These are phyloP conservation scores for Ctena decussata DNA, from an alignment of 2,888 invertebrate species.

Conservation along the genomic window DNA sequence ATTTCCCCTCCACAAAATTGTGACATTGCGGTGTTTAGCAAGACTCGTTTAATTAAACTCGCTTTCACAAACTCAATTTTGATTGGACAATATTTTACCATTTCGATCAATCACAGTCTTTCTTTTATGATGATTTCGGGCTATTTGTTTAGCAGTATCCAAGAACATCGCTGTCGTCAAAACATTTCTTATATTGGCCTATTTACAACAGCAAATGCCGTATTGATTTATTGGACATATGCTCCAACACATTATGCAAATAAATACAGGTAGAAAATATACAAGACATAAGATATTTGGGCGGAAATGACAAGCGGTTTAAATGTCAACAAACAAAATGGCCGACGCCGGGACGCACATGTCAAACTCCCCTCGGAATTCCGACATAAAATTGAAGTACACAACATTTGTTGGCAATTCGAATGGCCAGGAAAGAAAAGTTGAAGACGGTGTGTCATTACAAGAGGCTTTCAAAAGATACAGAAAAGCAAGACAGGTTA, in stretches of 20 bases:
- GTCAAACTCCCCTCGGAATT: conserved; percentile 24
- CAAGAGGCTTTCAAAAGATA: conserved; percentile 62
- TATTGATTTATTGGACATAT: neutral
- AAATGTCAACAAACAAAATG: conserved; percentile 66
- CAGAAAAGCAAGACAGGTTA: conserved; percentile 60
- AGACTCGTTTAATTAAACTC: too few species aligned
- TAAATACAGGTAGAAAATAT: neutral
- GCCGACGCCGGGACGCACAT: conserved; percentile 52
- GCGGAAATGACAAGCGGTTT: neutral
- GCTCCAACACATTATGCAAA: neutral
- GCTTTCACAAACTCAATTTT: neutral
- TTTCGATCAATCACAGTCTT: neutral
- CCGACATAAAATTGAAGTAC: conserved; percentile 49
- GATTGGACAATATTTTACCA: neutral
- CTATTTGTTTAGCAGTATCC: conserved; percentile 20
- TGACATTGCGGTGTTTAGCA: too few species aligned
- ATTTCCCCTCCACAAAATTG: too few species aligned
- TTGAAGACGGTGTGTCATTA: conserved; percentile 36
- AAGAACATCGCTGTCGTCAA: neutral
- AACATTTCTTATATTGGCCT: neutral
- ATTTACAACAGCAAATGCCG: neutral
- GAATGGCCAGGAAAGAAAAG: neutral
- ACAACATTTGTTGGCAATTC: conserved; percentile 30
- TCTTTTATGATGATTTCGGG: neutral
- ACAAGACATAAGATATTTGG: neutral